A percentile compares a stretch with the other conserved stretches of the same genome.
phyloP scores from a whole-genome alignment of 1,140 invertebrate genomes.

The Lepidostoma basale region DNA sequence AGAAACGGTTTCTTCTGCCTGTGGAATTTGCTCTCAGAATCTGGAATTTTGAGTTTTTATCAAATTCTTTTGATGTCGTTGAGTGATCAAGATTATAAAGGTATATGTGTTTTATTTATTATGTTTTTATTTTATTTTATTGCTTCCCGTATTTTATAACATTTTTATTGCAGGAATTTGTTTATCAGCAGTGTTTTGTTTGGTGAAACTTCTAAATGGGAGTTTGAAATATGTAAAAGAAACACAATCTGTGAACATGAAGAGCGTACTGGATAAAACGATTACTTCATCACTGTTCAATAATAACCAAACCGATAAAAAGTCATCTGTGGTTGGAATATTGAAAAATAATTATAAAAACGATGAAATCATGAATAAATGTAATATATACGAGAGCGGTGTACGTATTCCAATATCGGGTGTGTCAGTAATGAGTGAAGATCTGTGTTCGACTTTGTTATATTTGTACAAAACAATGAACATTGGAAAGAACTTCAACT shows the following conservation, averaged over 20 bases:
- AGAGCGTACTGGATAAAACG: constrained; percentile 33
- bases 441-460: constrained; percentile 15
- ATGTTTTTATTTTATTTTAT: background rate
- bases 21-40: constrained; percentile 31
- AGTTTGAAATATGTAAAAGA: background rate
- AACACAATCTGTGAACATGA: constrained; percentile 20
- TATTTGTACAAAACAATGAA: constrained; percentile 25
- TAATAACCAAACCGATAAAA: background rate
- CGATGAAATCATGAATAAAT: background rate
- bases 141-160: background rate
- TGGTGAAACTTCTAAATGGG: constrained; percentile 33
- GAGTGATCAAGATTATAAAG: constrained; percentile 31
- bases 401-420: background rate
- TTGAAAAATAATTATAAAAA: constrained; percentile 4
- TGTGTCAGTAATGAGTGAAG: constrained; percentile 24
- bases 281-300: background rate
- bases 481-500: constrained; percentile 8
- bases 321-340: background rate
- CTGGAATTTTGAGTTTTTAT: constrained; percentile 29
- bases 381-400: background rate
- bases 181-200: constrained; percentile 31
- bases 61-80: constrained; percentile 26
- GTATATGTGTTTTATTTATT: background rate
- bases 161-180: constrained; percentile 27
- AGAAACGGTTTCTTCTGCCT: constrained; percentile 27